Evolutionary conservation across 2,888 invertebrate species (phyloP), one percentile per base, ranked within the genome.

Genomic region (Pelosia muscerda): DNA sequence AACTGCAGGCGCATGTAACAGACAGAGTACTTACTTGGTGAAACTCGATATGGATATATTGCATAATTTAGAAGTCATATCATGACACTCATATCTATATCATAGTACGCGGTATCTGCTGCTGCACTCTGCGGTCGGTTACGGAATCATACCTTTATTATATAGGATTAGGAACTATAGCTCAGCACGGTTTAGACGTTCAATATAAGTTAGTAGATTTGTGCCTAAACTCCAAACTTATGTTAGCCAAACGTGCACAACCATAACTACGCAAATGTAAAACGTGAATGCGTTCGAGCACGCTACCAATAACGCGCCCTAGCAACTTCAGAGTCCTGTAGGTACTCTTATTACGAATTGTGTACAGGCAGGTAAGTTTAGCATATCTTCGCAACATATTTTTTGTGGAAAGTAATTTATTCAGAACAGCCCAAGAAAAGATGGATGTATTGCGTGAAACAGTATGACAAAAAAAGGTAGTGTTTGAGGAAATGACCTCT

Each of bases 201-300:
- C 15, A 25, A 15, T 15, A 25, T 55, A 55, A 25, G 5, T 13
- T 25, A 13, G 15, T 55, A 62, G 61, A 42, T 25, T 22, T 25
- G 49, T 28, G n/a, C n/a, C n/a, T n/a, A 62, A 26, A 26, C 49
- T 28, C 11, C 6, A 19, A 61, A 34, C 42, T 59, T 38, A 42
- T 2, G 22, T 66, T 22, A 53, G 62, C 64, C 22, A 19, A 26
- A 31, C 54, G 34, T 31, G 15, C 63, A n/a, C 8, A 56, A 4
- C 25, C 6, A 64, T 15, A 56, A 57, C 13, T 28, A 49, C 49
- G 49, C 23, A 58, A 62, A 66, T 68, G 55, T 42, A 19, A 58
- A 34, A 28, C 49, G 61, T 53, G 28, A 62, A 28, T 26, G 9
- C 28, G n/a, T 62, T 53, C 8, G 8, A 62, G 28, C 61, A 62